Percentiles rank a stretch among this genome's conserved stretches.
phyloP scores from a whole-genome alignment of 2,797 vertebrate genomes.

The Enteromius fasciolatus region DNA sequence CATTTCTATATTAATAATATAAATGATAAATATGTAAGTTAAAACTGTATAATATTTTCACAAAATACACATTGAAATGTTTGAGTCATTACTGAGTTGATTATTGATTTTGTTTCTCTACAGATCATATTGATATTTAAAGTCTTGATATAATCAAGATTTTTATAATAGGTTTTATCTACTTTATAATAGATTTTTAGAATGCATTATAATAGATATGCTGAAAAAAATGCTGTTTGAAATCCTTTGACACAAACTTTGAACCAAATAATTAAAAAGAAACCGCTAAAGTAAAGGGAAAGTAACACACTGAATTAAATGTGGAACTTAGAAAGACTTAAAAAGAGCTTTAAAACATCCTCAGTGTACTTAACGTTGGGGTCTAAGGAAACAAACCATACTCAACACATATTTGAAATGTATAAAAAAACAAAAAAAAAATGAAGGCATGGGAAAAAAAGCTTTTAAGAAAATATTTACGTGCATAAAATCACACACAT shows the following conservation, averaged over 20 bases:
- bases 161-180: neutral
- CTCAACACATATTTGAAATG: neutral
- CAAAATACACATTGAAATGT: neutral
- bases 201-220: neutral
- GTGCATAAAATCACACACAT: no score
- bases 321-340: neutral
- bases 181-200: neutral
- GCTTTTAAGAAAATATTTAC: neutral
- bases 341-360: neutral
- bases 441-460: neutral
- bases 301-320: neutral
- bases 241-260: neutral
- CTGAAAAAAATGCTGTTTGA: neutral
- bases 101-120: neutral
- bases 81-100: neutral
- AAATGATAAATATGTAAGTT: neutral
- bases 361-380: neutral
- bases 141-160: neutral
- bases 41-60: neutral
- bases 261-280: neutral
- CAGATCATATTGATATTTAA: neutral
- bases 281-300: neutral
- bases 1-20: neutral
- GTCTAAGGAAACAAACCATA: neutral
- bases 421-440: neutral